phyloP scores from a whole-genome alignment of 2,888 invertebrate species.

The Syrista parreyssii region DNA sequence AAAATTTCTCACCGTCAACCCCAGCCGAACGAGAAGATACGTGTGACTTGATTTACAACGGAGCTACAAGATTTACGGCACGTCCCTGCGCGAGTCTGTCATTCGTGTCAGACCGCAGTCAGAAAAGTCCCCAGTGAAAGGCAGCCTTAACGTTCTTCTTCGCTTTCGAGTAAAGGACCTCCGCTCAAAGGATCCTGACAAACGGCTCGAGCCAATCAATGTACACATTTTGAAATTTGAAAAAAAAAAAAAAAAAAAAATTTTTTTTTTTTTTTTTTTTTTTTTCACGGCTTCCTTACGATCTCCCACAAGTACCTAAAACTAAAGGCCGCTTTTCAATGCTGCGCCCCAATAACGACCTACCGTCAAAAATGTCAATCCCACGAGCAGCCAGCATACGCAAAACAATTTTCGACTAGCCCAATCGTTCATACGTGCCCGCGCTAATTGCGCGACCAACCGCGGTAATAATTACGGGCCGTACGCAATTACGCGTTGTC shows the following conservation, averaged over 20 bases:
- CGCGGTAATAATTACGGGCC: not conserved
- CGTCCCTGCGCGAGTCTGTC: slow-evolving; percentile 16
- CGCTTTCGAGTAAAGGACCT: not conserved
- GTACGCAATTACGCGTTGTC: not conserved
- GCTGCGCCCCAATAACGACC: no score
- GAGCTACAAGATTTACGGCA: slow-evolving; percentile 38
- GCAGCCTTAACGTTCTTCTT: not conserved
- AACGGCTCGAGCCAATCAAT: not conserved
- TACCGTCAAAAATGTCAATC: no score
- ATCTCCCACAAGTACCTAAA: not conserved
- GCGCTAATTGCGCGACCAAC: not conserved
- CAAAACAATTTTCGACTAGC: not conserved
- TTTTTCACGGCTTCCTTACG: no score
- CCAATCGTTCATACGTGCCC: not conserved
- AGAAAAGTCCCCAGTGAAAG: not conserved
- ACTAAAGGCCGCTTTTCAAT: no score
- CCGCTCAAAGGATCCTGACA: not conserved
- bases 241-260: no score
- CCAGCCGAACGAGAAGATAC: slow-evolving; percentile 19
- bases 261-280: no score
- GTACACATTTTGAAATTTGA: not conserved
- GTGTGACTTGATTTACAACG: slow-evolving; percentile 32
- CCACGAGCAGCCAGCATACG: no score
- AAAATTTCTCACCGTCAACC: not conserved
- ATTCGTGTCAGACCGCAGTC: not conserved